These are phyloP conservation scores for Mirza zaza DNA, from an alignment of 2,113 vertebrate genomes.

Conservation along the genomic window DNA sequence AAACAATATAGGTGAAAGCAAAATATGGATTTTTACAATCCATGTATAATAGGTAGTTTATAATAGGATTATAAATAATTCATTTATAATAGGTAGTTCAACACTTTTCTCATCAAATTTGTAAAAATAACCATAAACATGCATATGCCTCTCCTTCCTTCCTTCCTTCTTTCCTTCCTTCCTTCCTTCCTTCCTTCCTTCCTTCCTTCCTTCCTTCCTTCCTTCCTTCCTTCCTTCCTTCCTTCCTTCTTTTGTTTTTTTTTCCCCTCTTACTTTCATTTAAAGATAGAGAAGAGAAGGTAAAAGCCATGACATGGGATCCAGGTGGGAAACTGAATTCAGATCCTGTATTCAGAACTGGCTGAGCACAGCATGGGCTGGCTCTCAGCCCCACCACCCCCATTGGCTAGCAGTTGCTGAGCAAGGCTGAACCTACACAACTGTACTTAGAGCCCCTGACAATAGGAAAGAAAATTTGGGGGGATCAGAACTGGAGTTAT, in stretches of 20 bases:
- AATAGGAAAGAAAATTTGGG: neutral
- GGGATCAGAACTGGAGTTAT: neutral
- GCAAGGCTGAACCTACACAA: neutral
- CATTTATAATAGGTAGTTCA: neutral
- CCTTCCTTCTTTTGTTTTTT: fast-evolving
- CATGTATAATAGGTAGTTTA: neutral
- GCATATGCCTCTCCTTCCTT: neutral
- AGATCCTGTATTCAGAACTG: neutral
- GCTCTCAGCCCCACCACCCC: neutral
- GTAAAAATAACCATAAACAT: neutral
- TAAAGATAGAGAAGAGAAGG: neutral
- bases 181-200: too few relatives aligned
- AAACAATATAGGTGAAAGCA: neutral
- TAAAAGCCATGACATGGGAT: neutral
- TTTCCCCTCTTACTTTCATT: neutral
- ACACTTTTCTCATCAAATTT: neutral
- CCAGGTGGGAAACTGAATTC: neutral
- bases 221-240: fast-evolving
- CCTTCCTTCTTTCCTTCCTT: fast-evolving
- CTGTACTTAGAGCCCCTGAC: neutral
- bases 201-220: neutral
- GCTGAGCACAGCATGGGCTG: neutral
- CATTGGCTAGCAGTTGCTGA: neutral
- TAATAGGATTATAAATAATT: too few relatives aligned
- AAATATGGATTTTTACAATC: neutral